These are phyloP conservation scores for Daubentonia madagascariensis DNA, from an alignment of 2,113 vertebrate genomes.

Conservation along the genomic window DNA sequence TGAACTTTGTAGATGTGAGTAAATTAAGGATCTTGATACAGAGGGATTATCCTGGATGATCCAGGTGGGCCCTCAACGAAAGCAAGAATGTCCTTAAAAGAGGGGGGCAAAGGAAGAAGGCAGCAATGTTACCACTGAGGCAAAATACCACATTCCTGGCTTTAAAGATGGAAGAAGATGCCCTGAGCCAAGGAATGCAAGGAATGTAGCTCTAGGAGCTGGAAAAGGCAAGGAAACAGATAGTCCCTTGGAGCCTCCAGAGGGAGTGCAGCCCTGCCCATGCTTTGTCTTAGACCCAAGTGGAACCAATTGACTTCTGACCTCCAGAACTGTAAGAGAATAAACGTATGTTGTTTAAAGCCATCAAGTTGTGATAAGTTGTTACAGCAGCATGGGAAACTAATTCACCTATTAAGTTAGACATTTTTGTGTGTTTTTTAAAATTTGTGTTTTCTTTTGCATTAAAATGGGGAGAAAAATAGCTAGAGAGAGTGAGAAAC, in stretches of 20 bases:
- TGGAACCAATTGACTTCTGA: not conserved
- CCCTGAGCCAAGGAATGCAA: not conserved
- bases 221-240: not conserved
- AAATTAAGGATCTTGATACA: not conserved
- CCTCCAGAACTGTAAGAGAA: not conserved
- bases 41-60: not conserved
- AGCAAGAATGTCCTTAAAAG: not conserved
- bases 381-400: not conserved
- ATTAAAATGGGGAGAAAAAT: not conserved
- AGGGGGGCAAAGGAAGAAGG: not conserved
- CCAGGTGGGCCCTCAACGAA: not conserved
- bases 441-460: not conserved
- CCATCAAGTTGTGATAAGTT: not conserved
- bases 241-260: not conserved
- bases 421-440: not conserved
- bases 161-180: not conserved
- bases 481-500: not conserved
- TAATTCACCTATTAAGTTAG: not conserved
- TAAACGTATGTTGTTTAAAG: not conserved
- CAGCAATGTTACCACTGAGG: not conserved
- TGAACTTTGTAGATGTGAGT: not conserved
- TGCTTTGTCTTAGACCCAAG: no score
- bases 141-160: not conserved
- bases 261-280: accelerated
- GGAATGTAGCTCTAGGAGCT: not conserved